phyloP scores from a whole-genome alignment of 2,113 vertebrate species.

The Saguinus midas region DNA sequence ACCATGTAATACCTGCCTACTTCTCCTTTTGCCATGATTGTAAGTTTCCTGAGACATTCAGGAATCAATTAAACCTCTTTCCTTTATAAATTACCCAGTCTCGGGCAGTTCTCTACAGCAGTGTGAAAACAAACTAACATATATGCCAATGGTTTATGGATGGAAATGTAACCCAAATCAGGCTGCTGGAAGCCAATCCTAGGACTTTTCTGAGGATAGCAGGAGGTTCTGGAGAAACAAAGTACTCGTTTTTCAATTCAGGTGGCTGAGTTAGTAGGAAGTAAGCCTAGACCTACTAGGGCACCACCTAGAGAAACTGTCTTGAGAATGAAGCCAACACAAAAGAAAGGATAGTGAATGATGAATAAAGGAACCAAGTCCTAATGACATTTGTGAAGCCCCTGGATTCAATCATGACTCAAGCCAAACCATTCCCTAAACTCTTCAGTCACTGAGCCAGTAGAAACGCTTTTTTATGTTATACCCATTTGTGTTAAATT shows the following conservation, averaged over 20 bases:
- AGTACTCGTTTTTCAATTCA: not conserved
- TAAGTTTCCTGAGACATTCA: no score
- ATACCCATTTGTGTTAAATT: not conserved
- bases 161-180: not conserved
- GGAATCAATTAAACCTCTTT: no score
- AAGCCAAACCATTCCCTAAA: not conserved
- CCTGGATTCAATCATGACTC: not conserved
- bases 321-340: not conserved
- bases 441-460: not conserved
- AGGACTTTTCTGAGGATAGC: not conserved
- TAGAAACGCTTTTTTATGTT: not conserved
- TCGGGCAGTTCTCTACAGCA: no score
- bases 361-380: no score
- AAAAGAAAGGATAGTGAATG: not conserved
- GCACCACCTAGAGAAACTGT: not conserved
- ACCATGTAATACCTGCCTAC: no score
- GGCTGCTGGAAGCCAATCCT: not conserved
- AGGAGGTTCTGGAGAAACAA: not conserved
- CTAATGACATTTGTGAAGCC: not conserved
- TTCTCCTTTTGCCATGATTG: no score
- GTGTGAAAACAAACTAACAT: no score
- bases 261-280: not conserved
- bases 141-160: not conserved
- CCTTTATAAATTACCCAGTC: no score
- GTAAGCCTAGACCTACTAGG: not conserved